Evolutionary conservation across 2,797 vertebrate species (phyloP), one percentile per base, ranked within the genome.

Genomic region (Cynodonichthys magdalenae): DNA sequence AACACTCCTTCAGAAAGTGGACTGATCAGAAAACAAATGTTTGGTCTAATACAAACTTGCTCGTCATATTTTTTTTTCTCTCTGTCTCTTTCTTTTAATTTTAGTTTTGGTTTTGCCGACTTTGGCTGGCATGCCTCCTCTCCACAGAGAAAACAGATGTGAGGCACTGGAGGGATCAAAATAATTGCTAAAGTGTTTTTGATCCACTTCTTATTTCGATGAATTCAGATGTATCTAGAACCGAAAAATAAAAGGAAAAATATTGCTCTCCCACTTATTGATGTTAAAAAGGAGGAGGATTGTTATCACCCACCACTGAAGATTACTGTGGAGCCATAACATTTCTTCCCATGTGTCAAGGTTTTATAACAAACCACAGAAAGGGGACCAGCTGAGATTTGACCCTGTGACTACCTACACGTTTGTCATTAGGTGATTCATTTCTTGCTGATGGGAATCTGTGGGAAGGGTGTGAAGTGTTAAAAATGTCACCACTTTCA

Each of bases 161-260:
- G 92, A 92, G 84, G 73, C 70, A 55, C 63, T 79, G 50, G 49
- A 83, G 86, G 82, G 87, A 89, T 85, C 92, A 90, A 92, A 92
- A 91, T 94, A 93, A 94, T 93, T 90, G 87, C 90, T 90, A 91
- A 90, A 85, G 85, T 93, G 91, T 94, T 84, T 24, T 91, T 81
- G 68, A 78, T 73, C 55, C 77, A 84, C 74, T 87, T 93, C 92
- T 94, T 93, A 94, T 95, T 93, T 91, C 75, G 81, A 93, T 87
- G 83, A 83, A 80, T 83, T 69, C 92, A 89, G 86, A 82, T 77
- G 71, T 88, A 79, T 77, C 69, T 79, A 47, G 91, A 85, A 90
- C 88, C 34, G 61, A 55, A 73, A 85, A 84, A 82, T 65, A 69
- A 48, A 80, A 56, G 10, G 10, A 77, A 52, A 57, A 69, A 75